Evolutionary conservation across 2,888 invertebrate species (phyloP).

Genomic region (Campoletis raptor): DNA sequence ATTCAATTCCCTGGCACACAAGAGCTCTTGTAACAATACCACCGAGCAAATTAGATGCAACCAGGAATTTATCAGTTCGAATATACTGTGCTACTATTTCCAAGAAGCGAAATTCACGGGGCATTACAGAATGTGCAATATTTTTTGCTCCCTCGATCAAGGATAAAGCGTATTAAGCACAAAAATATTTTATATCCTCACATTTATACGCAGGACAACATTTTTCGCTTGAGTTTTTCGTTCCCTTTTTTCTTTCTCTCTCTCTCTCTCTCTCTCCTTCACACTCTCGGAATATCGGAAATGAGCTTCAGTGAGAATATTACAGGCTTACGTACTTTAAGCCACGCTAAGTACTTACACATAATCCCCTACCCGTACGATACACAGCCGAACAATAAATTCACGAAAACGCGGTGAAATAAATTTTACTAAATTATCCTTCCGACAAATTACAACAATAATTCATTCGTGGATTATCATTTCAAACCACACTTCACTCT

Average conservation of each 20-base stretch:
- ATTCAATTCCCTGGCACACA: not conserved
- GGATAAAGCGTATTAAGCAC: conserved; percentile 47
- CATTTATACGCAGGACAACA: conserved; percentile 19
- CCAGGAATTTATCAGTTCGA: conserved; percentile 15
- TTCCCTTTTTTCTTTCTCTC: not conserved
- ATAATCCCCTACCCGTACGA: conserved; percentile 51
- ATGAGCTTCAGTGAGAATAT: conserved; percentile 33
- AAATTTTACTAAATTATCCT: conserved; percentile 17
- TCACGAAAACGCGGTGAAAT: conserved; percentile 11
- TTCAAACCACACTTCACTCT: not conserved
- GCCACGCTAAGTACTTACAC: not conserved
- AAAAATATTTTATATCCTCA: conserved; percentile 31
- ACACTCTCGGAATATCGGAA: not conserved
- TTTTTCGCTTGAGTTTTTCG: not conserved
- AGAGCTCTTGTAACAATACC: conserved; percentile 20
- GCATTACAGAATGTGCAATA: conserved; percentile 52
- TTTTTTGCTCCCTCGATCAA: conserved; percentile 60
- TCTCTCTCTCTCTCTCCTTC: not conserved
- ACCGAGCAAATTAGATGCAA: conserved; percentile 17
- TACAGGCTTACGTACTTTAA: conserved; percentile 28
- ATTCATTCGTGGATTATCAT: conserved; percentile 46
- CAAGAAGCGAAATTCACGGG: not conserved
- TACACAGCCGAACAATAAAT: conserved; percentile 11
- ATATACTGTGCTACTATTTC: conserved; percentile 19
- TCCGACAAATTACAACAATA: conserved; percentile 13